These are phyloP conservation scores for Tiliqua scincoides DNA, from an alignment of 2,113 vertebrate species.

Conservation along the genomic window DNA sequence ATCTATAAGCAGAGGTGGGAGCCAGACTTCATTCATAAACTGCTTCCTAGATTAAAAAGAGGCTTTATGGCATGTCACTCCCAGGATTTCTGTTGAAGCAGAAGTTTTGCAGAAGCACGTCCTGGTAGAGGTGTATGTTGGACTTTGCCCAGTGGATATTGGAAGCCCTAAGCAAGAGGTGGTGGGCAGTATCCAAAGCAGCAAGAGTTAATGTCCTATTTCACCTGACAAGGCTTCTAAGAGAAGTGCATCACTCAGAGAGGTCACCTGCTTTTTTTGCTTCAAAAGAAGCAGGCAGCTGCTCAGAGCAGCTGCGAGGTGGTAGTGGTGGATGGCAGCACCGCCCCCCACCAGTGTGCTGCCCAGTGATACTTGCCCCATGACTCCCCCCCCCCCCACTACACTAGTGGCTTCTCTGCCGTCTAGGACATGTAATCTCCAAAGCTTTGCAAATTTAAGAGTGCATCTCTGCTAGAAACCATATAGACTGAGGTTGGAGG, in stretches of 20 bases:
- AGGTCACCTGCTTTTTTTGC: no score
- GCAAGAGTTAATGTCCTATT: not conserved
- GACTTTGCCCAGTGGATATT: not conserved
- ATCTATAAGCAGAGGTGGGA: conserved; percentile 19
- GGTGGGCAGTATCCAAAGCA: not conserved
- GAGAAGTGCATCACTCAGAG: no score
- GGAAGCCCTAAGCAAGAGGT: not conserved
- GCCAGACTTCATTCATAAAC: conserved; percentile 9
- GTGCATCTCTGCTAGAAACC: not conserved
- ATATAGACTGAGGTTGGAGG: not conserved
- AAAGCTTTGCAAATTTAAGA: not conserved
- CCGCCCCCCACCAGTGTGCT: no score
- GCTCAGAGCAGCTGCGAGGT: no score
- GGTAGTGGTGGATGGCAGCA: no score
- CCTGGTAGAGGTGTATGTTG: not conserved
- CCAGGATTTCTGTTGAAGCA: not conserved
- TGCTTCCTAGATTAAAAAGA: not conserved
- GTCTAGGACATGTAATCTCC: not conserved
- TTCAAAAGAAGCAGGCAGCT: no score
- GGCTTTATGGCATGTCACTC: not conserved
- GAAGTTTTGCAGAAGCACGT: not conserved
- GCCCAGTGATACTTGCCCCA: no score
- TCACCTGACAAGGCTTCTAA: not conserved
- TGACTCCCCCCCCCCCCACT: no score
- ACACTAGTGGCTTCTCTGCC: no score